A percentile compares a stretch with the other conserved stretches of the same genome.
These are phyloP conservation scores for Rhopalosiphum maidis DNA, from an alignment of 1,140 invertebrate species.

Conservation along the genomic window DNA sequence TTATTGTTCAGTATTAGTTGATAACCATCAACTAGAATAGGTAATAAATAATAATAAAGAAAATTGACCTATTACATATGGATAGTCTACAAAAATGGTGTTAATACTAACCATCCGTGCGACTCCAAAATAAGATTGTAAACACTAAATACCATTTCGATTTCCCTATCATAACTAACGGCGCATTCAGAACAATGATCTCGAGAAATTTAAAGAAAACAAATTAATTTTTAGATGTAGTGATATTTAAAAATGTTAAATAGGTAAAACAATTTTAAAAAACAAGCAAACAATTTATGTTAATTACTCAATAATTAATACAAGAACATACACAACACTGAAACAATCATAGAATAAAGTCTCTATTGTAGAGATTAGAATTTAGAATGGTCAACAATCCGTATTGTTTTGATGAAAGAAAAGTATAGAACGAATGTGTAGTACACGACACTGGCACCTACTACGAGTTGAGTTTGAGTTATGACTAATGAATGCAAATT, in stretches of 20 bases:
- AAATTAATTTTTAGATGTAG: not conserved
- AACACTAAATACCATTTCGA: not conserved
- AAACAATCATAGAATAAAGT: not conserved
- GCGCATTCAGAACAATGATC: not conserved
- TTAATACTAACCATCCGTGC: not conserved
- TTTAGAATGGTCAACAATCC: not conserved
- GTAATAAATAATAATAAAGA: not conserved
- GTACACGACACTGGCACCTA: not conserved
- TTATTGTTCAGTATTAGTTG: constrained; percentile 16
- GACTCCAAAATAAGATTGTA: not conserved
- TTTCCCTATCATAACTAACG: constrained; percentile 8
- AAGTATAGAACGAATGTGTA: not conserved
- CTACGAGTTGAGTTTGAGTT: not conserved
- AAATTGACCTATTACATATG: not conserved
- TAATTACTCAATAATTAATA: not conserved
- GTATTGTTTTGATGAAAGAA: not conserved
- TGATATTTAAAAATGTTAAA: not conserved
- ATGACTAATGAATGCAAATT: not conserved
- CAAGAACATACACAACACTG: not conserved
- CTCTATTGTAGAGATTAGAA: no score
- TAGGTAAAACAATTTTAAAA: not conserved
- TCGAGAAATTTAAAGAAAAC: not conserved
- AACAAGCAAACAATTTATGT: not conserved
- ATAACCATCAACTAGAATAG: not conserved
- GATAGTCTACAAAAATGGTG: not conserved